Evolutionary conservation across 2,113 vertebrate genomes (phyloP), one percentile per base, ranked within the genome.

Genomic region (Maccullochella peelii): DNA sequence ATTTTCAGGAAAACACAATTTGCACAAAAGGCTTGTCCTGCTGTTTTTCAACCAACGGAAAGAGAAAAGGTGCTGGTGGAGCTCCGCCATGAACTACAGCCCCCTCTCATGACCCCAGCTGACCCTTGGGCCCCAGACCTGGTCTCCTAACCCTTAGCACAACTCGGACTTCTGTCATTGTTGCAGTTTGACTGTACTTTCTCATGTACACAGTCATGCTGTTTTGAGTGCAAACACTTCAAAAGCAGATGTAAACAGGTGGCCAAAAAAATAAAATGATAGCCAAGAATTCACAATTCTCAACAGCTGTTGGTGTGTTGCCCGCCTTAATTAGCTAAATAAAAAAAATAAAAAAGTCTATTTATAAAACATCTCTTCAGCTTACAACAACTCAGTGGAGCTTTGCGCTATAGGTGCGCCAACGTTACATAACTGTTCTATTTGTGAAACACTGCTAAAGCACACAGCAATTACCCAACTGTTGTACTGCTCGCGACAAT

Each of bases 401-500:
- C 36, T 62, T 54, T 14, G 54, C 3, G 16, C 73, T 75, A 52
- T 74, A 89, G 77, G 75, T 82, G 71, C 76, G 18, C 42, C 18
- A 57, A 14, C 16, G 33, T 87, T 82, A 82, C 69, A 42, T 67
- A 90, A 88, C 55, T 52, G 73, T 55, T 90, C 81, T 88, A 83
- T 89, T 91, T 91, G 78, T 84, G 82, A 88, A 90, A 85, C 78
- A 54, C 81, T 80, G 88, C 74, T 89, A 75, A 85, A 92, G 88
- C 82, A 90, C 84, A 90, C 86, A 91, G 92, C 89, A 89, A 92
- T 94, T 93, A 92, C 80, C 90, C 73, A 86, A 91, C 82, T 76
- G 86, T 91, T 92, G 89, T 86, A 83, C 75, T 74, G 80, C 81
- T 89, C 36, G 62, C 65, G 77, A 92, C 89, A 86, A 89, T 80